Evolutionary conservation across 2,888 invertebrate species (phyloP).

Genomic region (Elegia similella): DNA sequence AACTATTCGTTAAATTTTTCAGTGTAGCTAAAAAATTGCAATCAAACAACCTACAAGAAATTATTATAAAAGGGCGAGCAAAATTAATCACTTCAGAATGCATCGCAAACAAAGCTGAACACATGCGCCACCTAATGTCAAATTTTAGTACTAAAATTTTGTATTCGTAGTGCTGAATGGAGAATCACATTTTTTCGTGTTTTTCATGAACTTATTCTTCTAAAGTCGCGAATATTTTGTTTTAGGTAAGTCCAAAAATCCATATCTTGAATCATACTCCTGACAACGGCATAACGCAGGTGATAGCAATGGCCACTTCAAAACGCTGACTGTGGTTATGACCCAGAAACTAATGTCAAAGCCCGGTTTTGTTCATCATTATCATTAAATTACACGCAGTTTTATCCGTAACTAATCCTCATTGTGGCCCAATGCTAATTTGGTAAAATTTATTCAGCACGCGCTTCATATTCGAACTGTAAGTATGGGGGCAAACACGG

Average conservation of each 20-base stretch:
- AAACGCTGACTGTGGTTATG: conserved; percentile 60
- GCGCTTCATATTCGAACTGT: conserved; percentile 29
- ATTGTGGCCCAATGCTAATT: conserved; percentile 27
- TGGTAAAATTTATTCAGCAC: conserved; percentile 19
- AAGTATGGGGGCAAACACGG: conserved; percentile 28
- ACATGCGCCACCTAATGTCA: conserved; percentile 51
- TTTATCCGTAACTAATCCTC: conserved; percentile 33
- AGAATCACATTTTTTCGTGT: conserved; percentile 77
- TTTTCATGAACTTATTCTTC: conserved; percentile 74
- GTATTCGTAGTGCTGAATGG: conserved; percentile 81
- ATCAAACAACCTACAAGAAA: no score
- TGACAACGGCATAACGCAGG: conserved; percentile 30
- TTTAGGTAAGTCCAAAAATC: conserved; percentile 65
- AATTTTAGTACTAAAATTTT: conserved; percentile 74
- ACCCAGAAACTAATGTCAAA: conserved; percentile 76
- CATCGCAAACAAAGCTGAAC: conserved; percentile 39
- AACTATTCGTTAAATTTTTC: no score
- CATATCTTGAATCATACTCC: conserved; percentile 26
- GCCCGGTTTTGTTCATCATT: conserved; percentile 70
- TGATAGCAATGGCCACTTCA: conserved; percentile 45
- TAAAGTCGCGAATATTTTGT: conserved; percentile 67
- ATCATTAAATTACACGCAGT: conserved; percentile 48
- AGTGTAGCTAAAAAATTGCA: no score
- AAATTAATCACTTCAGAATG: conserved; percentile 31
- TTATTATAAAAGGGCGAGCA: no score